Conservation (phyloP, 2,797 vertebrate species). For the Sparus aurata region DNA sequence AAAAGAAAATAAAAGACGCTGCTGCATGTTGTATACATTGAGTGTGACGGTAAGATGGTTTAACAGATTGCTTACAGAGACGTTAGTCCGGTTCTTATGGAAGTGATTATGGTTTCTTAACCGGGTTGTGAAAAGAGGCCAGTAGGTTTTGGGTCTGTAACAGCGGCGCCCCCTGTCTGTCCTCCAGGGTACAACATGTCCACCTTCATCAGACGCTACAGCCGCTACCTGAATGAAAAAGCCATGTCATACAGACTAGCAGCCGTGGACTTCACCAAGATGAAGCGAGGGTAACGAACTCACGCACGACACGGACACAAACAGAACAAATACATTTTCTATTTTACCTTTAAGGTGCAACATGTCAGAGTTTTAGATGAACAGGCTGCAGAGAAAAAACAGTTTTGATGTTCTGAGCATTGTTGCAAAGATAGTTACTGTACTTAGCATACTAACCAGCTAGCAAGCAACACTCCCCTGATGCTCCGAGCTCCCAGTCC, state of each 20-base stretch:
- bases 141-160: slow-evolving; percentile 32
- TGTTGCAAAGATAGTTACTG: no score
- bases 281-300: slow-evolving; percentile 93
- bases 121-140: slow-evolving; percentile 20
- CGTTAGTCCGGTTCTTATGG: slow-evolving; percentile 38
- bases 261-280: slow-evolving; percentile 97
- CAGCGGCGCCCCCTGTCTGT: slow-evolving; percentile 45
- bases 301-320: neutral
- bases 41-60: slow-evolving; percentile 2
- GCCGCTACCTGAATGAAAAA: slow-evolving; percentile 98
- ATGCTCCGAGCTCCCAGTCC: no score
- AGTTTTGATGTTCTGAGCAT: no score
- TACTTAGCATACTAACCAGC: no score
- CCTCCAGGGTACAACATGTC: slow-evolving; percentile 95
- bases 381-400: no score
- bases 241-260: slow-evolving; percentile 95
- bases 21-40: slow-evolving; percentile 16
- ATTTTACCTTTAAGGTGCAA: neutral
- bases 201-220: slow-evolving; percentile 96
- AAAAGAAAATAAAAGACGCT: slow-evolving; percentile 17
- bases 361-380: neutral
- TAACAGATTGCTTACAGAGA: neutral
- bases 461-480: no score
- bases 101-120: slow-evolving; percentile 19
- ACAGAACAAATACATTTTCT: neutral